phyloP scores from a whole-genome alignment of 1,140 invertebrate genomes.

The Oncopeltus fasciatus region DNA sequence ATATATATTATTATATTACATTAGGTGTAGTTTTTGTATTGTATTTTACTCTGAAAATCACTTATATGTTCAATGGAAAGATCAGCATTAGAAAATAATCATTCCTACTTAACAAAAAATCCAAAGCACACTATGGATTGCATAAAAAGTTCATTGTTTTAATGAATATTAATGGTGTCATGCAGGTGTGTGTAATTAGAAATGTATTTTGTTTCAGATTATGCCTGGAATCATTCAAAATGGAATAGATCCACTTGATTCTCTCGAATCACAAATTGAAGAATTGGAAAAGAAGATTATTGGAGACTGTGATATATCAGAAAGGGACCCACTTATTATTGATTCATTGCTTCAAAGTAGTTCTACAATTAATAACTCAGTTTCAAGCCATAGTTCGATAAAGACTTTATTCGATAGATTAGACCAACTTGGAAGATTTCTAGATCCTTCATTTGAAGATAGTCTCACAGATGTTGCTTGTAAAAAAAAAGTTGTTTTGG shows the following conservation, averaged over 20 bases:
- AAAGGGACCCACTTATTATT: conserved; percentile 6
- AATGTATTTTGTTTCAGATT: conserved; percentile 1
- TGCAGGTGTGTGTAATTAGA: too few relatives aligned
- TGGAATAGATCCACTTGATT: conserved; percentile 11
- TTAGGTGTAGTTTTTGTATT: too few relatives aligned
- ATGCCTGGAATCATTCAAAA: conserved; percentile 10
- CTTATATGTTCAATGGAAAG: too few relatives aligned
- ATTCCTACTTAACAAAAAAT: too few relatives aligned
- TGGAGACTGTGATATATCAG: conserved; percentile 1
- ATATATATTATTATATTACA: too few relatives aligned
- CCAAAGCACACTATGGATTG: too few relatives aligned
- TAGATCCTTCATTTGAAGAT: conserved; percentile 17
- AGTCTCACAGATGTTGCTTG: neutral
- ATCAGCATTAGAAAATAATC: too few relatives aligned
- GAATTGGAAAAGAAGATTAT: conserved; percentile 14
- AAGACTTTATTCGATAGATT: conserved; percentile 11
- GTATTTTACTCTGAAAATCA: too few relatives aligned
- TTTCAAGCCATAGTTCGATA: conserved; percentile 7
- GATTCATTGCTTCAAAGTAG: conserved; percentile 9
- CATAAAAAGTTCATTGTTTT: too few relatives aligned
- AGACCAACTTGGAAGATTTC: conserved; percentile 3
- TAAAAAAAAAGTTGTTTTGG: conserved; percentile 11
- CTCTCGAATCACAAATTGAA: conserved; percentile 12
- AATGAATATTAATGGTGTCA: too few relatives aligned
- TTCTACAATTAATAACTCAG: neutral